Conservation (phyloP, 2,113 vertebrate species). For the Gallinago media region DNA sequence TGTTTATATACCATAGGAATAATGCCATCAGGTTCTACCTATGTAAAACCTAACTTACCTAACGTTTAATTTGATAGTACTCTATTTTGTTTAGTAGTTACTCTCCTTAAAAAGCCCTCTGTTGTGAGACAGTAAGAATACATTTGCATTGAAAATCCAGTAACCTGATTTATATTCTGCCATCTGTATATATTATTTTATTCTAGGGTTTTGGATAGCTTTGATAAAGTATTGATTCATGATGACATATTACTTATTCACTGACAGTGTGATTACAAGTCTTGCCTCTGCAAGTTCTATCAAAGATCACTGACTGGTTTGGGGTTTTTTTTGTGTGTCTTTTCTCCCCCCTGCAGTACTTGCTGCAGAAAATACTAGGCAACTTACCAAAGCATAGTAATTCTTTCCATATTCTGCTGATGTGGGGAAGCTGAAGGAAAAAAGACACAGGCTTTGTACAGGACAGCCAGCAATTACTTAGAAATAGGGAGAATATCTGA, state of each 20-base stretch:
- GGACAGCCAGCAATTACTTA: conserved; percentile 31
- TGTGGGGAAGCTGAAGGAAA: background rate
- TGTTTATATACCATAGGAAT: background rate
- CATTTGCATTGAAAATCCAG: background rate
- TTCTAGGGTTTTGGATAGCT: background rate
- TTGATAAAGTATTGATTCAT: conserved; percentile 36
- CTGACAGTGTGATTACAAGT: background rate
- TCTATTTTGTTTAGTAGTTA: background rate
- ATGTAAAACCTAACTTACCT: background rate
- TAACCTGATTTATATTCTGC: background rate
- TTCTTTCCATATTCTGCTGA: conserved; percentile 33
- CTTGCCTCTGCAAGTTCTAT: background rate
- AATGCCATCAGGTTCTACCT: background rate
- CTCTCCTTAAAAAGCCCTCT: background rate
- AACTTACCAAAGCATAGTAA: background rate
- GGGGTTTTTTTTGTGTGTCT: background rate
- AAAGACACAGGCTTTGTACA: background rate
- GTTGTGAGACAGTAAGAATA: background rate
- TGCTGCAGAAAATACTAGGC: background rate
- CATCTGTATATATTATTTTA: background rate
- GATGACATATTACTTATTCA: background rate
- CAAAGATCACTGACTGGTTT: background rate
- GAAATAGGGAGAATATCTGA: background rate
- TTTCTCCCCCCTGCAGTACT: background rate
- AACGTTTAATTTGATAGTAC: background rate